A percentile compares a stretch with the other conserved stretches of the same genome.
phyloP scores from a whole-genome alignment of 2,888 invertebrate species.

The Nomada goodeniana region DNA sequence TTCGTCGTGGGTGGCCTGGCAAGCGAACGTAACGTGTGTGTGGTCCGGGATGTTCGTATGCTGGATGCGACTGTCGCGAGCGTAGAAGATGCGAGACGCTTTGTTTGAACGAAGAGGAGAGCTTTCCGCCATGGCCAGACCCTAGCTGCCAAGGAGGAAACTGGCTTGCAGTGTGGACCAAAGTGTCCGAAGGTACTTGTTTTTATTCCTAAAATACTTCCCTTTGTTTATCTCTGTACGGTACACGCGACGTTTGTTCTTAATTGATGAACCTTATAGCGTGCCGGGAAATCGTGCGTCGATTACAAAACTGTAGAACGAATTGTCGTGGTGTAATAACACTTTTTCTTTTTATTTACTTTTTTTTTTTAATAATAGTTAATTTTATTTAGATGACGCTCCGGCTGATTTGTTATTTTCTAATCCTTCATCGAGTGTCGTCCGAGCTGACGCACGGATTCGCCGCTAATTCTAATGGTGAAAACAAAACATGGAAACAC shows the following conservation, averaged over 20 bases:
- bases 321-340: background rate
- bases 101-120: slow-evolving; percentile 70
- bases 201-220: slow-evolving; percentile 16
- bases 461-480: slow-evolving; percentile 66
- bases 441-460: slow-evolving; percentile 75
- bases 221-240: slow-evolving; percentile 46
- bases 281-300: background rate
- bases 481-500: slow-evolving; percentile 74
- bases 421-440: slow-evolving; percentile 58
- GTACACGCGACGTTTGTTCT: slow-evolving; percentile 60
- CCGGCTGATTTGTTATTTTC: slow-evolving; percentile 50
- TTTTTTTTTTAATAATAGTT: slow-evolving; percentile 7
- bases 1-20: slow-evolving; percentile 78
- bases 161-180: slow-evolving; percentile 28
- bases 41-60: slow-evolving; percentile 75
- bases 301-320: background rate
- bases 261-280: slow-evolving; percentile 19
- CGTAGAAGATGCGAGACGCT: slow-evolving; percentile 75
- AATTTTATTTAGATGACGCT: slow-evolving; percentile 70
- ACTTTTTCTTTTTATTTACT: background rate
- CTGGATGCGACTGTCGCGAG: slow-evolving; percentile 72
- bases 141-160: slow-evolving; percentile 22
- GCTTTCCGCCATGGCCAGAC: slow-evolving; percentile 63
- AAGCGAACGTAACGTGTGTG: slow-evolving; percentile 73
- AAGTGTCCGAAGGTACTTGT: slow-evolving; percentile 52